phyloP scores from a whole-genome alignment of 2,888 invertebrate species.

The Sycophila texana region DNA sequence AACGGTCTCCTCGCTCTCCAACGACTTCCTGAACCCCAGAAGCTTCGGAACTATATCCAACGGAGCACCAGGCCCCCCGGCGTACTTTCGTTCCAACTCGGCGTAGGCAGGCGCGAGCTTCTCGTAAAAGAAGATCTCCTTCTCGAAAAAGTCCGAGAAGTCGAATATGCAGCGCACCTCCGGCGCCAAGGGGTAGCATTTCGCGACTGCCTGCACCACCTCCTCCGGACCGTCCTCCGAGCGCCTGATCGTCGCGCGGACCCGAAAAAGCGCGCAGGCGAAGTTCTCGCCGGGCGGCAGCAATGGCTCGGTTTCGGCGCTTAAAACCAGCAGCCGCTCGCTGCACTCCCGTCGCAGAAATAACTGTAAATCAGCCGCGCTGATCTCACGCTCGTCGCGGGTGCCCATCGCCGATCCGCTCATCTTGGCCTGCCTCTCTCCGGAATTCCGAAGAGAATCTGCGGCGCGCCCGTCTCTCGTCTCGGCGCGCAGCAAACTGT shows the following conservation, averaged over 20 bases:
- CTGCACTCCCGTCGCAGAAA: constrained; percentile 42
- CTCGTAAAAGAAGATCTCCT: constrained; percentile 56
- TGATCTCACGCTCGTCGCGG: constrained; percentile 17
- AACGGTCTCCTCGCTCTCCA: background rate
- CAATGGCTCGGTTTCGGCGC: constrained; percentile 15
- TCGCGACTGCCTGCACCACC: constrained; percentile 34
- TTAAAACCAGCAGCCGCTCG: constrained; percentile 7
- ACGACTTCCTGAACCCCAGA: constrained; percentile 21
- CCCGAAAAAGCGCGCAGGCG: constrained; percentile 43
- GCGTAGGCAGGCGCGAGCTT: constrained; percentile 24
- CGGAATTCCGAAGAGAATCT: too few species aligned
- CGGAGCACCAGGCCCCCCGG: background rate
- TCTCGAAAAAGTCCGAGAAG: constrained; percentile 37
- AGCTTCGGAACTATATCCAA: constrained; percentile 34
- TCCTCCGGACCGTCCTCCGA: constrained; percentile 21
- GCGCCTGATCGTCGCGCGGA: constrained; percentile 6
- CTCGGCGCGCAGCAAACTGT: too few species aligned
- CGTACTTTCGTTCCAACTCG: constrained; percentile 20
- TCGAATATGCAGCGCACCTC: constrained; percentile 36
- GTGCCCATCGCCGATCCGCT: too few species aligned
- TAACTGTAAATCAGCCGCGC: constrained; percentile 48
- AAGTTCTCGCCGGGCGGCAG: constrained; percentile 55
- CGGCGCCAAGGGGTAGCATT: constrained; percentile 29
- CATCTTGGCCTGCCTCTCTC: too few species aligned
- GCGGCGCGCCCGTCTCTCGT: too few species aligned